phyloP scores from a whole-genome alignment of 2,113 vertebrate genomes.

The Chitala chitala region DNA sequence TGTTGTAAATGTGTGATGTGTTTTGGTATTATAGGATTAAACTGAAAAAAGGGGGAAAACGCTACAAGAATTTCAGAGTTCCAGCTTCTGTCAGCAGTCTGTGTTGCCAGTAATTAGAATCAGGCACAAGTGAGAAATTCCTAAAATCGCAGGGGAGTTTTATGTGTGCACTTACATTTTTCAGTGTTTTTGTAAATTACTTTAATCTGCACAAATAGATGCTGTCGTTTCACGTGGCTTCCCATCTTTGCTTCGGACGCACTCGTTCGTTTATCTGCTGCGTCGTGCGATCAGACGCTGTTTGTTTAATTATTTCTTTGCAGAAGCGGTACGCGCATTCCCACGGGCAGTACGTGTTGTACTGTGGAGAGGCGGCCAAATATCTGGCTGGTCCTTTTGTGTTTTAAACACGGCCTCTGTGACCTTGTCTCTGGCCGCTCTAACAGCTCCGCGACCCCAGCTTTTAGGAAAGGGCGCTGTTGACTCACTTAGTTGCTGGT shows the following conservation, averaged over 20 bases:
- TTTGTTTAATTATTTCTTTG: no score
- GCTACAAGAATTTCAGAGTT: no score
- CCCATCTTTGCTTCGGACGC: neutral
- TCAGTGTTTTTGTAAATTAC: neutral
- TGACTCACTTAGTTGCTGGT: no score
- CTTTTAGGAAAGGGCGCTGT: no score
- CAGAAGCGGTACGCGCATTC: no score
- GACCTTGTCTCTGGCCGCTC: no score
- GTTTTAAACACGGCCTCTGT: no score
- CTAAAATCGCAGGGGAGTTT: neutral
- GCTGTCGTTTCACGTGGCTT: neutral
- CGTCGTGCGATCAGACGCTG: neutral
- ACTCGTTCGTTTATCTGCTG: neutral
- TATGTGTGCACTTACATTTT: neutral
- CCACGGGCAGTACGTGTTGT: no score
- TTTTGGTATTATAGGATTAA: conserved; percentile 2
- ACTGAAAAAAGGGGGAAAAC: neutral
- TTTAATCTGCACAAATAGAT: neutral
- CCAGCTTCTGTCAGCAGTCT: neutral
- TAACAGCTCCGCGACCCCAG: no score
- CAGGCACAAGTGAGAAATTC: neutral
- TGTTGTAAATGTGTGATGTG: neutral
- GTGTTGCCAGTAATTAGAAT: neutral
- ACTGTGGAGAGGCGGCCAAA: no score
- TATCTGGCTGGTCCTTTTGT: no score